Evolutionary conservation across 1,140 invertebrate genomes (phyloP), one percentile per base, ranked within the genome.

Genomic region (Drosophila teissieri): DNA sequence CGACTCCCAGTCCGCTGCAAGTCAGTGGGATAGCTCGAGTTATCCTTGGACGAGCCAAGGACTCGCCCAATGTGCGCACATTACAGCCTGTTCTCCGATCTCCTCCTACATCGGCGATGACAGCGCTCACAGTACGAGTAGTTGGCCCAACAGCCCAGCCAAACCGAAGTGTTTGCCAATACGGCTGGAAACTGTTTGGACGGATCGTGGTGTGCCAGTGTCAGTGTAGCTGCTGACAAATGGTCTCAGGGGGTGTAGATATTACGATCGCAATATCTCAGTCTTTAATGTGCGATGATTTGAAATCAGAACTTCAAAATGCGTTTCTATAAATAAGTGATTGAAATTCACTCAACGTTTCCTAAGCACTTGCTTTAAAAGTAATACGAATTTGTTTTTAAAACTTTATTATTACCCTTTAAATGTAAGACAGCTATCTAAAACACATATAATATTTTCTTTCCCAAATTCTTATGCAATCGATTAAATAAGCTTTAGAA

Each of bases 81-180:
- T 14, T 44, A 2, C n/a, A 31, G 27, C 27, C 24, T 19, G 15
- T 8, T 31, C 19, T 19, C 19, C 10, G 17, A 24, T 44, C 17
- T 39, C 7, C 12, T 37, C 53, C 54, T 46, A 34, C 53, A 44
- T 11, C 5, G 39, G 7, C 24, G 80, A 52, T 58, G 64, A 83
- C 74, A 70, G 80, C 61, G 34, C 17, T 60, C 74, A 58, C 73
- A 69, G 73, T 77, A 76, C 63, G 73, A 76, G 73, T 78, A 88
- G 82, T 88, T 79, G 60, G 37, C 40, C 37, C 52, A 60, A 74
- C 63, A 83, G 60, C n/a, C n/a, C n/a, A n/a, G 69, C 64, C 62
- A 88, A 86, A 86, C 84, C 83, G 51, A 88, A 83, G 70, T 88
- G 80, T 88, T 88, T 88, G 72, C 65, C 75, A 88, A 88, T 82